A percentile compares a stretch with the other conserved stretches of the same genome.
Evolutionary conservation across 2,888 invertebrate species (phyloP).

Genomic region (Mesorhabditis belari): DNA sequence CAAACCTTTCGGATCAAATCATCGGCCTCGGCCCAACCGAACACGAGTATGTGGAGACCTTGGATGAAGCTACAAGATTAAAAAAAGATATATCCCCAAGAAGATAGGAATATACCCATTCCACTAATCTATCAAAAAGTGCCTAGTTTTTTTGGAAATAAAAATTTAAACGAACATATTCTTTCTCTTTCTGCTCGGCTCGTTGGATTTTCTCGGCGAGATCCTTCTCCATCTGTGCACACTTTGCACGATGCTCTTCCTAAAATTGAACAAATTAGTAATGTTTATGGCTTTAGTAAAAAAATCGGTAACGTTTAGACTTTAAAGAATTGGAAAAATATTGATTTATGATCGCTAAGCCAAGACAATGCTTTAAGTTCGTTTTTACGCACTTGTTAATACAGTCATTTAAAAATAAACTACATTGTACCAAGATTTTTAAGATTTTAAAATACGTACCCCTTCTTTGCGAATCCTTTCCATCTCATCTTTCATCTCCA

Average conservation of each 20-base stretch:
- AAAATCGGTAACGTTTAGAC: no score
- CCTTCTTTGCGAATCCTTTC: conserved; percentile 54
- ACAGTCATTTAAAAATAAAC: no score
- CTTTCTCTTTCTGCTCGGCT: conserved; percentile 37
- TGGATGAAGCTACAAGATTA: background rate
- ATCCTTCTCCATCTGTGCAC: conserved; percentile 34
- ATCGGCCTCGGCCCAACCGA: no score
- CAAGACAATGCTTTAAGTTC: background rate
- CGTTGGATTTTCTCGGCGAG: conserved; percentile 33
- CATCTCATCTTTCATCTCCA: conserved; percentile 44
- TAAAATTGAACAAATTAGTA: conserved; percentile 11
- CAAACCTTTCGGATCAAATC: no score
- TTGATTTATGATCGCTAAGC: background rate
- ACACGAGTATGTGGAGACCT: no score
- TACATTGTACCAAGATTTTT: no score
- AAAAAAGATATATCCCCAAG: background rate
- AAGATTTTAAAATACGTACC: conserved; percentile 27
- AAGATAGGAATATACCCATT: no score
- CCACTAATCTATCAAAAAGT: no score
- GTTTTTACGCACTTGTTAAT: background rate
- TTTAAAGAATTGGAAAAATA: no score
- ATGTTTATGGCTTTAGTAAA: no score
- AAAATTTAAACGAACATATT: conserved; percentile 49
- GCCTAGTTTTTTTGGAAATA: no score
- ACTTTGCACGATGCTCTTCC: conserved; percentile 41